Evolutionary conservation across 37 sponge, comb jelly and placozoan genomes (phyloP), one percentile per base, ranked within the genome.

Genomic region (Theonella swinhoei): DNA sequence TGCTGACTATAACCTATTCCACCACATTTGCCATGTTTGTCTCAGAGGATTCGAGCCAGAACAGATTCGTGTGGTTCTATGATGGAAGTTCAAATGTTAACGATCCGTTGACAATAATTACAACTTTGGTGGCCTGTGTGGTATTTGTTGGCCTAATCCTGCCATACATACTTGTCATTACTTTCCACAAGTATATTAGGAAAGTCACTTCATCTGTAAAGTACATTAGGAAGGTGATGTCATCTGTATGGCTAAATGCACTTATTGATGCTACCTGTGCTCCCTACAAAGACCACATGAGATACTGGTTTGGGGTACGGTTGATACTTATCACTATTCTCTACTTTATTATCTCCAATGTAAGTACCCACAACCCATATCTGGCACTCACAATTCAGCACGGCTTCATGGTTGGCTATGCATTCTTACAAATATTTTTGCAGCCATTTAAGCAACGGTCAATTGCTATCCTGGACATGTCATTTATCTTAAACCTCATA

Each of bases 221-320:
- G n/a, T n/a, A 9, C n/a, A 68, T 68, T 33, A 33, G 8, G n/a
- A 68, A 11, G 61, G 61, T 59, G 20, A 59, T 22, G 61, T 20
- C 61, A 22, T 59, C 19, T 42, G n/a, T n/a, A n/a, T n/a, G 79
- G 60, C 68, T 29, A 32, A 80, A 62, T 43, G 70, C 80, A 22
- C 70, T 80, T 4, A 67, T 63, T 25, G 80, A 80, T 80, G 80
- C 80, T 30, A 7, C 8, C 32, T 47, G 36, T 68, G 80, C 70
- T 35, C 70, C 80, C 35, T 80, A 30, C 70, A 80, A 80, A 31
- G 58, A 68, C 31, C 34, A 43, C 14, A 68, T 43, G 69, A 29
- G 70, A 4, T 80, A 68, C 33, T 80, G 80, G 80, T 80, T 67
- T 68, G 83, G 74, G 24, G 64, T 32, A 4, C 83, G 73, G 8